Evolutionary conservation across 1,140 invertebrate genomes (phyloP).

Genomic region (Nephila pilipes): DNA sequence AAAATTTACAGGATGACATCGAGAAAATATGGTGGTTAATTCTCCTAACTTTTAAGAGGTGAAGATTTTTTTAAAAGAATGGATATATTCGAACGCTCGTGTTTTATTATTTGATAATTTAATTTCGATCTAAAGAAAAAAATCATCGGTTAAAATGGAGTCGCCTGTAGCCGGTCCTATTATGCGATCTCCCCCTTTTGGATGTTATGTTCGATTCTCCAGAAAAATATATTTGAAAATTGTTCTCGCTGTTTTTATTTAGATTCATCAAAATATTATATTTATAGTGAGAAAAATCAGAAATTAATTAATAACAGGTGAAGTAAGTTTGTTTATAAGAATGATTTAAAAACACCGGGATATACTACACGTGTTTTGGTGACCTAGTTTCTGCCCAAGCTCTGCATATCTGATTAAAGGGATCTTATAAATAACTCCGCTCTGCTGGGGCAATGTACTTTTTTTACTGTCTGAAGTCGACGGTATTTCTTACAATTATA

Average conservation of each 20-base stretch:
- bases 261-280: not conserved
- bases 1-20: not conserved
- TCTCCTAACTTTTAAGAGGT: not conserved
- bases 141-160: constrained; percentile 48
- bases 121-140: not conserved
- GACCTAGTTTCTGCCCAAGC: constrained; percentile 69
- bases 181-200: constrained; percentile 47
- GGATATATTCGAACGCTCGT: not conserved
- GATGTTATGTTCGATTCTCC: not conserved
- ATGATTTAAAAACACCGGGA: not conserved
- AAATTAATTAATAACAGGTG: not conserved
- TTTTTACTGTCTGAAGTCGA: not conserved
- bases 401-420: constrained; percentile 67
- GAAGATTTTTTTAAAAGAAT: not conserved
- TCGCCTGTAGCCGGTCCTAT: constrained; percentile 60
- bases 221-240: not conserved
- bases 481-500: no score
- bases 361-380: constrained; percentile 63
- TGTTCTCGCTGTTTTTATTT: not conserved
- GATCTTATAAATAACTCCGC: constrained; percentile 69
- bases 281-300: not conserved
- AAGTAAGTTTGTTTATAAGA: constrained; percentile 46
- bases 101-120: not conserved
- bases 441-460: constrained; percentile 22
- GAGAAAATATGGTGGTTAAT: not conserved